Evolutionary conservation across 2,797 vertebrate genomes (phyloP).

Genomic region (Bovichtus diacanthus): DNA sequence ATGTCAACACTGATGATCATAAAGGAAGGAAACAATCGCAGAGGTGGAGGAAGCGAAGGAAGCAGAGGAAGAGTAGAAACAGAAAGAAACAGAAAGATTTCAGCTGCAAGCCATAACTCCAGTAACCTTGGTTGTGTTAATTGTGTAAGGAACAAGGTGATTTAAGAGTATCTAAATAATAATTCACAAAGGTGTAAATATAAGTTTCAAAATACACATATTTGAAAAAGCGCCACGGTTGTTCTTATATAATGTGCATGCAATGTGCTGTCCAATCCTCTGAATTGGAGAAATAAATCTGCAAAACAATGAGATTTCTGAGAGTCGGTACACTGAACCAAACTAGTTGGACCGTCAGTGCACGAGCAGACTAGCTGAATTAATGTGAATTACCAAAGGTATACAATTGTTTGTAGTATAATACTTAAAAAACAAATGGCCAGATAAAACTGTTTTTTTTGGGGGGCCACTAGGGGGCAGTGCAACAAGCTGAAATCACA

Average conservation of each 20-base stretch:
- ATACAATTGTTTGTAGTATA: no score
- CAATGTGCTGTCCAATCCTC: no score
- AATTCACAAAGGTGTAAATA: not conserved
- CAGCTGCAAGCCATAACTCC: not conserved
- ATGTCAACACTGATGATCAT: conserved; percentile 6
- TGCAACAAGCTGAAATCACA: not conserved
- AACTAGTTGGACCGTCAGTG: no score
- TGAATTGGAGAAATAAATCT: no score
- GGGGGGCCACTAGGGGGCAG: not conserved
- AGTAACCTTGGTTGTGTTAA: no score
- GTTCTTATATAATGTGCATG: no score
- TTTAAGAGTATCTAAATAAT: not conserved
- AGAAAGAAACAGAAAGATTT: not conserved
- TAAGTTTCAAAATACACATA: not conserved
- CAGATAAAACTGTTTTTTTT: no score
- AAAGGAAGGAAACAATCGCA: not conserved
- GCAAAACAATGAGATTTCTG: no score
- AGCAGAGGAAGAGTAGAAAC: not conserved
- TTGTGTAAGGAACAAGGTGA: not conserved
- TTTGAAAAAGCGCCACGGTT: not conserved
- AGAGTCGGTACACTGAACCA: no score
- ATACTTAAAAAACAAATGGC: no score
- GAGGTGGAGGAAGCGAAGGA: not conserved
- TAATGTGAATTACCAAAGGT: no score
- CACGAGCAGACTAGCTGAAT: no score